Percentiles rank a stretch among this genome's conserved stretches.
These are phyloP conservation scores for Astropecten irregularis DNA, from an alignment of 53 echinoderm and acorn worm genomes.

Conservation along the genomic window DNA sequence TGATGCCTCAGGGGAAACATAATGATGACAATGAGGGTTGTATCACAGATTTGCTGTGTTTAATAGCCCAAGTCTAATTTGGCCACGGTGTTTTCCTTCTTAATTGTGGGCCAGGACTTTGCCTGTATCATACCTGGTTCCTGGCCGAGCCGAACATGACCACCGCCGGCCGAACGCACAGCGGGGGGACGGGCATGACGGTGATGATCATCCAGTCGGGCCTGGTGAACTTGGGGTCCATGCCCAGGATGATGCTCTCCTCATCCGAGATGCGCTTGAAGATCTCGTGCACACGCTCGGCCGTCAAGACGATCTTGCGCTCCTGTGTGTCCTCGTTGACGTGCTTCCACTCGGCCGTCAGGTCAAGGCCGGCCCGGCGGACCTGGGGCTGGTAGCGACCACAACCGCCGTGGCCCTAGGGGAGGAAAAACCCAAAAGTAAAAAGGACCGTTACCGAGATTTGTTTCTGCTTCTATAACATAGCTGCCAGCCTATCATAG, in stretches of 20 bases:
- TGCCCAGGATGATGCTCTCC: slow-evolving; percentile 86
- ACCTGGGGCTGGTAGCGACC: slow-evolving; percentile 97
- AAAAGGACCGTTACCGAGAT: too few species aligned
- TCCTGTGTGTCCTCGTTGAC: slow-evolving; percentile 97
- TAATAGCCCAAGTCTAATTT: too few species aligned
- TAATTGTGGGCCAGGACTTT: too few species aligned
- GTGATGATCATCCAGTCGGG: slow-evolving; percentile 99
- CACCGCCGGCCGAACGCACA: slow-evolving; percentile 95
- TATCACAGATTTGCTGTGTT: too few species aligned
- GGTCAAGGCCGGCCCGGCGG: slow-evolving; percentile 81
- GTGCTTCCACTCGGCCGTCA: slow-evolving; percentile 97
- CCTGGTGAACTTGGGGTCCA: slow-evolving; percentile 91
- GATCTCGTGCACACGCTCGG: slow-evolving; percentile 90
- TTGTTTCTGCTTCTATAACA: too few species aligned
- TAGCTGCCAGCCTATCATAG: not conserved
- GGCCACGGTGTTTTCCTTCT: too few species aligned
- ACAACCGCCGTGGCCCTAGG: slow-evolving; percentile 96
- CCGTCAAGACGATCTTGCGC: slow-evolving; percentile 89
- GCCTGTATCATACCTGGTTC: slow-evolving; percentile 90
- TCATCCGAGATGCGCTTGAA: slow-evolving; percentile 97
- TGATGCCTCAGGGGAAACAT: too few species aligned
- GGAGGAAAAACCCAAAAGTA: not conserved
- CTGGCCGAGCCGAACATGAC: slow-evolving; percentile 94
- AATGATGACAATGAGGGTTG: too few species aligned
- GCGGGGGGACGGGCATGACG: slow-evolving; percentile 90